phyloP scores from a whole-genome alignment of 2,797 vertebrate genomes.

The Emydoidea blandingii region DNA sequence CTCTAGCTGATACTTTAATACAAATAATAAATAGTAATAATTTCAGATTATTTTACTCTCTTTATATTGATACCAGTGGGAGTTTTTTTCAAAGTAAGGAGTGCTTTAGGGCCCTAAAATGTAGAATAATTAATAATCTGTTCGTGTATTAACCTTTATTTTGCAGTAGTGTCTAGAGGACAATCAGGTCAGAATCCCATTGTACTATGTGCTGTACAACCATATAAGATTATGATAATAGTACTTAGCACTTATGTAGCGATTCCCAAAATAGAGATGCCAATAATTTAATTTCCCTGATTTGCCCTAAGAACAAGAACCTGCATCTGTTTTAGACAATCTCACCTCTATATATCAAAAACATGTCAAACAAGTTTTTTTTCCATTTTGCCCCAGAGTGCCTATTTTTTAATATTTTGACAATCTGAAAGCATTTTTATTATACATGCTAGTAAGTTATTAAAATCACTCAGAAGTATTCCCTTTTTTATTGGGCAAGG shows the following conservation, averaged over 20 bases:
- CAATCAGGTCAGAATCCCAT: neutral
- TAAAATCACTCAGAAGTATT: slow-evolving; percentile 28
- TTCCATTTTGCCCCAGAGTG: neutral
- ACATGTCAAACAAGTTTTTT: neutral
- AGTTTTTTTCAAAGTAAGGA: neutral
- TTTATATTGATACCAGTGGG: neutral
- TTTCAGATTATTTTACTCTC: neutral
- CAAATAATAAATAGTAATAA: neutral
- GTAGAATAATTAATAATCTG: neutral
- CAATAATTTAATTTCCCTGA: neutral
- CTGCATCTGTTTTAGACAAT: neutral
- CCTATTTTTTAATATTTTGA: neutral
- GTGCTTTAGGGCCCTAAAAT: neutral
- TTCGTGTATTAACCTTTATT: neutral
- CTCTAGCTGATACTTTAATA: neutral
- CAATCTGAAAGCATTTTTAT: slow-evolving; percentile 7
- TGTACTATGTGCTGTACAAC: neutral
- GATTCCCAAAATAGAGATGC: neutral
- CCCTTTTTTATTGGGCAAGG: slow-evolving; percentile 17
- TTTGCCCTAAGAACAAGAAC: neutral
- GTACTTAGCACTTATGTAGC: neutral
- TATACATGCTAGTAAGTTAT: slow-evolving; percentile 11
- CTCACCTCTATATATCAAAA: neutral
- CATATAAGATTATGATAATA: neutral
- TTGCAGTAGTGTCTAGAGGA: neutral